Conservation (phyloP, 30 jellyfish, hydroid and myxozoan species). For the Hydractinia symbiolongicarpus region DNA sequence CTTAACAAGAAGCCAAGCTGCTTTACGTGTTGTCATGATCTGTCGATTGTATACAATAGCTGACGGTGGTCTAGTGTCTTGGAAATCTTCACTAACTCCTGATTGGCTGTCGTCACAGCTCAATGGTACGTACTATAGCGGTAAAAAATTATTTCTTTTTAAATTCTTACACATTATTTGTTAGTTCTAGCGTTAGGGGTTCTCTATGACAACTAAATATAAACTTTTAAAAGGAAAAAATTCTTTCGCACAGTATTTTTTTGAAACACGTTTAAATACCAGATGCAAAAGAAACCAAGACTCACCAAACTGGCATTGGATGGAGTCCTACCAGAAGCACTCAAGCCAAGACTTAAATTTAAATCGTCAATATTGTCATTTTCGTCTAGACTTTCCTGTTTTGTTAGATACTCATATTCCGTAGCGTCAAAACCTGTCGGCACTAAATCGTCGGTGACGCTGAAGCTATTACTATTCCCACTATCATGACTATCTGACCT, state of each 20-base stretch:
- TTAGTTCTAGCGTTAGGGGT: too few species aligned
- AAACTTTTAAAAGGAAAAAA: too few species aligned
- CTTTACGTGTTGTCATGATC: constrained; percentile 84
- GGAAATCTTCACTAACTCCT: constrained; percentile 64
- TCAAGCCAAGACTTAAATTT: constrained; percentile 25
- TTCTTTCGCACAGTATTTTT: too few species aligned
- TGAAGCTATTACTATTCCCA: neutral
- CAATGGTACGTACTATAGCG: constrained; percentile 61
- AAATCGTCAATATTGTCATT: constrained; percentile 24
- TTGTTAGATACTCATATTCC: constrained; percentile 62
- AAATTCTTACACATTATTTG: too few species aligned
- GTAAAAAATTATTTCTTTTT: neutral
- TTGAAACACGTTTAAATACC: neutral
- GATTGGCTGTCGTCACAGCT: constrained; percentile 49
- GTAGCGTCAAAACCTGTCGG: constrained; percentile 76
- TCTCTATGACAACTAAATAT: too few species aligned
- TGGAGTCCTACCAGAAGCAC: constrained; percentile 30
- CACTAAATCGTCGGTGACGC: neutral
- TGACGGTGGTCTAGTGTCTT: constrained; percentile 81
- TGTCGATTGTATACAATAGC: constrained; percentile 79
- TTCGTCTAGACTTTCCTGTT: constrained; percentile 24
- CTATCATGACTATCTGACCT: neutral
- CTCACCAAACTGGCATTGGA: constrained; percentile 76
- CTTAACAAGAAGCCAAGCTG: constrained; percentile 89
- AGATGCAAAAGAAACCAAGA: neutral